Percentiles rank a stretch among this genome's conserved stretches.
Evolutionary conservation across 2,888 invertebrate genomes (phyloP).

Genomic region (Drosophila ustulata): DNA sequence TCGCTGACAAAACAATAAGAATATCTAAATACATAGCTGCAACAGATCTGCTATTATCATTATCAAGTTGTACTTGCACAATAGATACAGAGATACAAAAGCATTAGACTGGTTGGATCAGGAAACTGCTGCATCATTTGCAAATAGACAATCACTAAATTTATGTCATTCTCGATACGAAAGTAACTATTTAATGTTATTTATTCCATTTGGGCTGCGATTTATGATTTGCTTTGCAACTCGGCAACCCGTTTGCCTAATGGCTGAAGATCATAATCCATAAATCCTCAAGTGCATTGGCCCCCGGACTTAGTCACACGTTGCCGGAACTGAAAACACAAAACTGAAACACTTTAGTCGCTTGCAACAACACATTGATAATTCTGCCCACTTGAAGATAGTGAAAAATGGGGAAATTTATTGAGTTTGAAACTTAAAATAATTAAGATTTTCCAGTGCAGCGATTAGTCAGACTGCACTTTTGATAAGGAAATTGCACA

Average conservation of each 20-base stretch:
- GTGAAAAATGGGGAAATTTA: neutral
- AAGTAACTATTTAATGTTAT: slow-evolving; percentile 10
- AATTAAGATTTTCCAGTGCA: neutral
- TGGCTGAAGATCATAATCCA: slow-evolving; percentile 9
- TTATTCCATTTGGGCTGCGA: slow-evolving; percentile 23
- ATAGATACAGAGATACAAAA: slow-evolving; percentile 14
- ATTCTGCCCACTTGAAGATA: slow-evolving; percentile 6
- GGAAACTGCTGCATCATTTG: slow-evolving; percentile 52
- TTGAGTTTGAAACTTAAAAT: neutral
- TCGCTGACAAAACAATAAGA: slow-evolving; percentile 37
- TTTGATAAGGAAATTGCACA: slow-evolving; percentile 8
- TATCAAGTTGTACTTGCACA: slow-evolving; percentile 16
- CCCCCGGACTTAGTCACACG: slow-evolving; percentile 7
- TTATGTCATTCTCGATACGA: slow-evolving; percentile 18
- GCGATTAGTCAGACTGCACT: neutral
- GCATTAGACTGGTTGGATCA: slow-evolving; percentile 9
- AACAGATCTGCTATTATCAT: slow-evolving; percentile 27
- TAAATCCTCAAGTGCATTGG: slow-evolving; percentile 34
- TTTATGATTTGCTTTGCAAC: slow-evolving; percentile 14
- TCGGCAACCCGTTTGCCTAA: slow-evolving; percentile 4
- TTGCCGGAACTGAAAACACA: slow-evolving; percentile 41
- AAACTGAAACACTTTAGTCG: slow-evolving; percentile 11
- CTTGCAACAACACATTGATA: neutral
- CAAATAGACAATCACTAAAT: slow-evolving; percentile 4
- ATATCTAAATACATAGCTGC: slow-evolving; percentile 23